phyloP scores from a whole-genome alignment of 2,797 vertebrate species.

The Tolypeutes matacus region DNA sequence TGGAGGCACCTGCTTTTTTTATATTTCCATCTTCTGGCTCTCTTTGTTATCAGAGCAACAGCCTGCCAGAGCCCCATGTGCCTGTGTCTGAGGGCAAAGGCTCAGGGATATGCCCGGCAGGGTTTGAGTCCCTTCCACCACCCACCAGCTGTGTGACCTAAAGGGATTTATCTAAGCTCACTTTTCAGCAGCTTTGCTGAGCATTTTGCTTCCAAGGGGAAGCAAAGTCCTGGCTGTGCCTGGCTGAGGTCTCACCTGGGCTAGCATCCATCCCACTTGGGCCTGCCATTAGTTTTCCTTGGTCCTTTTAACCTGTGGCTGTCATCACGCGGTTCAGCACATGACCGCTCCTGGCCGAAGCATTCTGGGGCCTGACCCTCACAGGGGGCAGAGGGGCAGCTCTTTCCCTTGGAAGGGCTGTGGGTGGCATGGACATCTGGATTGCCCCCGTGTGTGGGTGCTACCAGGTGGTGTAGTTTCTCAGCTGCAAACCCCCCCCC shows the following conservation, averaged over 20 bases:
- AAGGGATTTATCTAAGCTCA: not conserved
- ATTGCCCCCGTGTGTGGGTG: not conserved
- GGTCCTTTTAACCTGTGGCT: not conserved
- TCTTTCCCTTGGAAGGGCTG: not conserved
- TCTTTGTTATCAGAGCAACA: not conserved
- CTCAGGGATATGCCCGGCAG: not conserved
- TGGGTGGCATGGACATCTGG: not conserved
- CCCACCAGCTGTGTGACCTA: not conserved
- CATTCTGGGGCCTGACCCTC: not conserved
- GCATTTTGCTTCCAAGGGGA: no score
- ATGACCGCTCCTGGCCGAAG: not conserved
- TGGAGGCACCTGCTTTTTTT: no score
- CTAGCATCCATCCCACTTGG: no score
- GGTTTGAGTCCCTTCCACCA: not conserved
- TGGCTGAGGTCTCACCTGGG: not conserved
- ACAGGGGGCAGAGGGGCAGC: not conserved
- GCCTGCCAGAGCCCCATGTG: rapidly evolving
- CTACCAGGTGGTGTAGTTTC: not conserved
- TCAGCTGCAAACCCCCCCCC: no score
- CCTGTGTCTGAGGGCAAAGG: not conserved
- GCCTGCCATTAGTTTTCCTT: no score
- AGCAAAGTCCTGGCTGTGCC: not conserved
- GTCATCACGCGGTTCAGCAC: not conserved
- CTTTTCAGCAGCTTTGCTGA: no score
- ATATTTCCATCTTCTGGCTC: not conserved